Evolutionary conservation across 2,113 vertebrate genomes (phyloP), one percentile per base, ranked within the genome.

Genomic region (Martes martes): DNA sequence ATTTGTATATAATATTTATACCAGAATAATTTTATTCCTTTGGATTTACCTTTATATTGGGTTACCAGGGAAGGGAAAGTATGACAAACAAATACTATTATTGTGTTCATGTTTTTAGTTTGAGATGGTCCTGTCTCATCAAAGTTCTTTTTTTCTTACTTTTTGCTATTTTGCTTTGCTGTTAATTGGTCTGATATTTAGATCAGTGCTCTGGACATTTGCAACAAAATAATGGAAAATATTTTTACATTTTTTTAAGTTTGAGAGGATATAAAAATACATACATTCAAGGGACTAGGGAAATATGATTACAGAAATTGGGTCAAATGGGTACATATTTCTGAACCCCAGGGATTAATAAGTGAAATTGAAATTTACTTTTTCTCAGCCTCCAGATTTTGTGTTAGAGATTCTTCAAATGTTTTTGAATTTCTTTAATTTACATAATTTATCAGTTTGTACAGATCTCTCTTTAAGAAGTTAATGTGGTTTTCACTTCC

Each of bases 381-480:
- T 94, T 88, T 90, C 36, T 95, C 79, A 59, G 28, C 31, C 33
- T 95, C 11, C 92, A 61, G n/a, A n/a, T 87, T 42, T 16, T 71
- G 52, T 50, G 97, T 98, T 78, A 97, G 94, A 89, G 10, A 1
- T 92, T 63, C 33, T 98, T 96, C 6, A 81, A 76, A 7, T 93
- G 21, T 78, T 94, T 90, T 47, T 88, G 26, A 26, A 65, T 73
- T 96, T 91, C 78, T 90, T 79, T 89, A 80, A 61, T 7, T 93
- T 95, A 45, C 6, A 0, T 81, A 96, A 42, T 94, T 97, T 97
- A 5, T 82, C 89, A 91, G 8, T 31, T 85, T 93, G 1, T 89
- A 4, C 15, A 84, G 47, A 67, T 5, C 4, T 96, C 86, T 97
- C 15, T 76, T 33, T 36, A 31, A 31, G 9, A 97, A 94, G 57